These are phyloP conservation scores for Subacronicta megacephala DNA, from an alignment of 2,888 invertebrate genomes.

Conservation along the genomic window DNA sequence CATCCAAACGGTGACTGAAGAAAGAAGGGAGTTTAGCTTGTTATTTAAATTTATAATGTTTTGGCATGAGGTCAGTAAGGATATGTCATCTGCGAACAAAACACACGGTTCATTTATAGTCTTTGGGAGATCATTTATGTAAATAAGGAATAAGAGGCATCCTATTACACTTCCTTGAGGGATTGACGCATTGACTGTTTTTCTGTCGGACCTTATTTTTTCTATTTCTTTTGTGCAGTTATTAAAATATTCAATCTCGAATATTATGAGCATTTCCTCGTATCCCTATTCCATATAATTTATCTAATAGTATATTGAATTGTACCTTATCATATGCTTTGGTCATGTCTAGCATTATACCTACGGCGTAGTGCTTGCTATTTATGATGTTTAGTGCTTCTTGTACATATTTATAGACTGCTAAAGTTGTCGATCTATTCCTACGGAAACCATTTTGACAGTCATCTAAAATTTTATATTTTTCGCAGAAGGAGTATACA, in stretches of 20 bases:
- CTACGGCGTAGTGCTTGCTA: background rate
- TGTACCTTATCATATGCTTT: constrained; percentile 12
- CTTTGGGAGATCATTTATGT: constrained; percentile 12
- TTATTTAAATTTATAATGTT: constrained; percentile 7
- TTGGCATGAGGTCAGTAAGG: constrained; percentile 2
- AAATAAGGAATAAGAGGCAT: constrained; percentile 11
- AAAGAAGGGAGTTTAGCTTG: background rate
- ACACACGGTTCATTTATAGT: constrained; percentile 10
- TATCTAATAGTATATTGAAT: constrained; percentile 8
- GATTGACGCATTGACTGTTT: constrained; percentile 2
- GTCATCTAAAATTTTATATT: constrained; percentile 19
- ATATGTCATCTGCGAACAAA: constrained; percentile 14
- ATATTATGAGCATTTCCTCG: constrained; percentile 5
- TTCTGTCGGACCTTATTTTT: constrained; percentile 4
- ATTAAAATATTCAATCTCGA: constrained; percentile 8
- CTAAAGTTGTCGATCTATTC: constrained; percentile 8
- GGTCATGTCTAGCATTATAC: background rate
- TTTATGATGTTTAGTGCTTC: constrained; percentile 14
- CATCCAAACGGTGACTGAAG: constrained; percentile 5
- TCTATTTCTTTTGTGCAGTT: constrained; percentile 2
- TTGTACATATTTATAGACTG: constrained; percentile 15
- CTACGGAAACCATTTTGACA: constrained; percentile 20
- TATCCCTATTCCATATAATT: constrained; percentile 10
- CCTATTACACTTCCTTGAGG: constrained; percentile 1
- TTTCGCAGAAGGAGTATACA: constrained; percentile 18